Base-by-base conservation (phyloP, 2,113 vertebrate species). In the Falco punctatus region DNA sequence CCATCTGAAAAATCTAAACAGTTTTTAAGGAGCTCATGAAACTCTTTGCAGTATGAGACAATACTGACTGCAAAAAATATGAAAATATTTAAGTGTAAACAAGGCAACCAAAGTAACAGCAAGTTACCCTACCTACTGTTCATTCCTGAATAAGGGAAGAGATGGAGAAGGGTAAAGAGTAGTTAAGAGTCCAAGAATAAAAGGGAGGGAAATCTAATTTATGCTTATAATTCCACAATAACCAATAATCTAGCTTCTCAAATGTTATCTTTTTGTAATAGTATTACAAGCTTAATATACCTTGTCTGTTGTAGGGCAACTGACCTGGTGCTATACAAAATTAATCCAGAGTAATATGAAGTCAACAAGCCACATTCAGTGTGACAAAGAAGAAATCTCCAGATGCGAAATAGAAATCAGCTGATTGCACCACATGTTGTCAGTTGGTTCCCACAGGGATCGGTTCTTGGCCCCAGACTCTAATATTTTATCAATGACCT, bases 1-100 rank as follows among this genome's bases (percentile, higher is more conserved):
- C 27, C 33, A 82, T 75, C 52, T 92, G 54, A 65, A 89, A 86
- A 95, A 35, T 74, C 91, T 94, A 81, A 96, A 78, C 26, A 89
- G 65, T 40, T 89, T 81, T 55, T 86, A 79, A 74, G 61, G 26
- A 87, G 61, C 18, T 89, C 70, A 61, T 85, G 48, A 89, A 95
- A 81, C 44, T 59, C 44, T 79, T 96, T 94, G 84, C 65, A 67
- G 52, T 57, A 91, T 57, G 30, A 92, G 40, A 87, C 61, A 94
- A 79, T 72, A 85, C 21, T 72, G 55, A 79, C 48, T 81, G 32
- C 51, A 71, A 89, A 93, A 88, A 77, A 73, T 30, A 81, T 1
- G 2, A 54, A 94, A 94, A 81, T 81, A 92, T 84, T 78, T 42
- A 91, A 88, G 64, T 57, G 33, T 49, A 88, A 80, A 83, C 27